A percentile compares a stretch with the other conserved stretches of the same genome.
These are phyloP conservation scores for Margaritifera margaritifera DNA, from an alignment of 2,888 invertebrate species.

Conservation along the genomic window DNA sequence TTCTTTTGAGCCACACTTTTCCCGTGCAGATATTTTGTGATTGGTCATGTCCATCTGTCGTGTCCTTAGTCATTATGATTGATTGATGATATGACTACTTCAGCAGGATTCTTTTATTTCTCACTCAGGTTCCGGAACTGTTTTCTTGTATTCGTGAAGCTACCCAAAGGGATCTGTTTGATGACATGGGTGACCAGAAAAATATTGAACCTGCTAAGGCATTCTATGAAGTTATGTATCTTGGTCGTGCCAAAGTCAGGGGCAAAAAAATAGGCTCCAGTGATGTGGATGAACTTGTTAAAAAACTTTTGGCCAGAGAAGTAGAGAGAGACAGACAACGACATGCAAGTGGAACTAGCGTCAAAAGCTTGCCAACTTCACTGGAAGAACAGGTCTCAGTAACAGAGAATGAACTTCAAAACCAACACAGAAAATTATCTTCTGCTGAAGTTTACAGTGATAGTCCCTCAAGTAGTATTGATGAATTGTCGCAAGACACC, in stretches of 20 bases:
- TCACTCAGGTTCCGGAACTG: constrained; percentile 80
- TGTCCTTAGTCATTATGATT: too few species aligned
- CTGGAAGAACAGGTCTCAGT: constrained; percentile 59
- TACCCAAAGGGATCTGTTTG: constrained; percentile 58
- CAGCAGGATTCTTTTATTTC: constrained; percentile 50
- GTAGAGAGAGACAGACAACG: constrained; percentile 51
- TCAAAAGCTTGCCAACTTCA: constrained; percentile 66
- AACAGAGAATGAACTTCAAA: constrained; percentile 65
- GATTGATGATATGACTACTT: too few species aligned
- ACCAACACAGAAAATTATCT: constrained; percentile 14
- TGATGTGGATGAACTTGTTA: constrained; percentile 91
- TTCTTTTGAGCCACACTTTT: too few species aligned
- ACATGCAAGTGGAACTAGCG: constrained; percentile 69
- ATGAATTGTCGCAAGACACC: constrained; percentile 43
- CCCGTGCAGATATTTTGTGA: too few species aligned
- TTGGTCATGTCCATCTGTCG: too few species aligned
- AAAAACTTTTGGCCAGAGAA: constrained; percentile 78
- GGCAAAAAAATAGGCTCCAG: constrained; percentile 89
- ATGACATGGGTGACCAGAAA: constrained; percentile 40
- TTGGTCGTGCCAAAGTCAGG: constrained; percentile 91
- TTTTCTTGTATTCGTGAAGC: constrained; percentile 84
- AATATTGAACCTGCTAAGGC: constrained; percentile 49
- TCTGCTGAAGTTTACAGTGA: constrained; percentile 30
- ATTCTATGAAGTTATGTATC: constrained; percentile 84
- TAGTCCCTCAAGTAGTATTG: constrained; percentile 49